Base-by-base conservation (phyloP, 2,113 vertebrate species). In the Poeciliopsis retropinna region DNA sequence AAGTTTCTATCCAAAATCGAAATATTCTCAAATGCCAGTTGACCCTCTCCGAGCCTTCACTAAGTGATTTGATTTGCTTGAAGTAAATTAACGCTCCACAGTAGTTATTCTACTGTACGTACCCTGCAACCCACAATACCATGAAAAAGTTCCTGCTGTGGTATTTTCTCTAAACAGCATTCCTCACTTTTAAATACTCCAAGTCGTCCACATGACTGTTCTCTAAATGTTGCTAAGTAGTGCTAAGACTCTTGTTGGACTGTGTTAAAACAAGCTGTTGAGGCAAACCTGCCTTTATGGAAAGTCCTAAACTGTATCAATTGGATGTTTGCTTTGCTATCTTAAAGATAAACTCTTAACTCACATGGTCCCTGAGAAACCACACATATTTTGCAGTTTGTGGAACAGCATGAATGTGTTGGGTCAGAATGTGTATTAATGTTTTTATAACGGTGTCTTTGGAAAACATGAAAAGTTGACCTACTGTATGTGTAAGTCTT, bases 181-280 rank as follows among this genome's bases (percentile, higher is more conserved):
- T 90, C 89, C 87, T 81, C 79, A 82, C 90, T 82, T 83, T 85
- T 85, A 92, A 93, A 93, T 86, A 85, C 85, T 81, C 79, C 78
- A 90, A 86, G 90, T 88, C 19, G 41, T 69, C 82, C 91, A 81
- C 91, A 84, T 89, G 93, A 85, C 79, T 88, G 80, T 84, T 89
- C 87, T 94, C 82, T 89, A 88, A 93, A 91, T 82, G 81, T 78
- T 81, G 73, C 90, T 90, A 87, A 87, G 86, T 65, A 77, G 87
- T 78, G 68, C 89, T 88, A 78, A 69, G 63, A 76, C 67, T 72
- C 41, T 51, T 12, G 31, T 29, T 75, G 75, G 73, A 85, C 78
- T 78, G 70, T 79, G 89, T 80, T 37, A 68, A 79, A 71, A 64
- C 84, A 70, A 47, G 37, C 67, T 62, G 62, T 27, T 68, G 41